Base-by-base conservation (phyloP, 2,797 vertebrate genomes). In the Coracias cyanogaster region DNA sequence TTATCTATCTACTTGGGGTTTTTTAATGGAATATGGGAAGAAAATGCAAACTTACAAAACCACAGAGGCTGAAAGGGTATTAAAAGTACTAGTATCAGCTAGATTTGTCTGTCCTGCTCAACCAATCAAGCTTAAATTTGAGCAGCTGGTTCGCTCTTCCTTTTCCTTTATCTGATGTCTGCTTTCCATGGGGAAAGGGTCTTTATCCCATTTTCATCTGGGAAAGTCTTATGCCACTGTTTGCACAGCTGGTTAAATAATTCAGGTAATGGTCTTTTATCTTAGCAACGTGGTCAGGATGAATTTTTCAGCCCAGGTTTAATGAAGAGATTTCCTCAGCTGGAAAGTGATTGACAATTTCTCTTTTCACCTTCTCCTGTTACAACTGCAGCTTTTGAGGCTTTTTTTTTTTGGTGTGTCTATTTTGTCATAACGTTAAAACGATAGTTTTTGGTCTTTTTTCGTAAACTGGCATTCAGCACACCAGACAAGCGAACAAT, bases 401-500 rank as follows among this genome's bases (percentile, higher is more conserved):
- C 16, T 74, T 88, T 91, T 82, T 80, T 91, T 65, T 70, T 46
- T 55, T 66, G 76, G 48, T 24, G 35, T 74, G 20, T 80, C 80
- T 96, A 31, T 96, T 95, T 97, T 94, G 70, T 92, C 33, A 24
- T 66, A 79, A 60, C 7, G 29, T 86, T 94, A 89, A 89, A 97
- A 74, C 55, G 61, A 91, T 25, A 57, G 60, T 62, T 95, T 96
- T 94, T 1, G 6, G 60, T 88, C 65, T 76, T 49, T 62, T 49
- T 89, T 76, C 90, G 35, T 73, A 43, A 76, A 46, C 76, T 33
- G 24, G 70, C 58, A 43, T 84, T 85, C 83, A 91, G 73, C 76
- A 92, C 49, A 62, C 54, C 37, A 77, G 65, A 72, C 10, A 5
- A 14, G 1, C n/a, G 81, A 94, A 87, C 73, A 92, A 89, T 88